Evolutionary conservation across 2,113 vertebrate genomes (phyloP), one percentile per base, ranked within the genome.

Genomic region (Copsychus sechellarum): DNA sequence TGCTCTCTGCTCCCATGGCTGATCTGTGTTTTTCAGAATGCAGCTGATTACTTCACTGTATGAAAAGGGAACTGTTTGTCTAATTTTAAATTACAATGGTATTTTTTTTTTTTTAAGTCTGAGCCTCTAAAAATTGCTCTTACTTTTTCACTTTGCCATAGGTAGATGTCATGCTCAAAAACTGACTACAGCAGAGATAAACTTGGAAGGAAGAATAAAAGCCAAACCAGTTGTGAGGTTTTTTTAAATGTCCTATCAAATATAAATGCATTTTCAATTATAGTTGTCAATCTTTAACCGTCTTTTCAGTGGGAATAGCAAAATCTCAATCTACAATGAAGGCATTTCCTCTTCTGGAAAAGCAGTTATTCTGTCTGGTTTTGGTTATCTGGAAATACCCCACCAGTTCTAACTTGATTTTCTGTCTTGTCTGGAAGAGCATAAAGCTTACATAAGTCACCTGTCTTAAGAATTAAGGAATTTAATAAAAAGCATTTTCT

Each of bases 41-140:
- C 65, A 85, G 45, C 70, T 72, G 81, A 85, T 93, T 95, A 69
- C 84, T 91, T 91, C 73, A 29, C 61, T 72, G 48, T 47, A 81
- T 91, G 74, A 77, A 71, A 78, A 85, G 69, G 53, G 73, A 92
- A 42, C 70, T 76, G 60, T 47, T 48, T 91, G n/a, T 56, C 73
- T 95, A 91, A 90, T 93, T 95, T 91, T 57, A 91, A 91, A 91
- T 94, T 72, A 91, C 74, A 85, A 71, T 80, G 31, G 51, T 64
- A 2, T 51, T 36, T 21, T 69, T 43, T 88, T n/a, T n/a, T 50
- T 88, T 54, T 57, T 3, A 56, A 88, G 57, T 74, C 38, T 60
- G 29, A 91, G 21, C 38, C 34, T 61, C 54, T 81, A 69, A 53
- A 87, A 84, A 42, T 40, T 81, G 26, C 29, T 87, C 2, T 20